phyloP scores from a whole-genome alignment of 2,888 invertebrate genomes.

The Lasioglossum morio region DNA sequence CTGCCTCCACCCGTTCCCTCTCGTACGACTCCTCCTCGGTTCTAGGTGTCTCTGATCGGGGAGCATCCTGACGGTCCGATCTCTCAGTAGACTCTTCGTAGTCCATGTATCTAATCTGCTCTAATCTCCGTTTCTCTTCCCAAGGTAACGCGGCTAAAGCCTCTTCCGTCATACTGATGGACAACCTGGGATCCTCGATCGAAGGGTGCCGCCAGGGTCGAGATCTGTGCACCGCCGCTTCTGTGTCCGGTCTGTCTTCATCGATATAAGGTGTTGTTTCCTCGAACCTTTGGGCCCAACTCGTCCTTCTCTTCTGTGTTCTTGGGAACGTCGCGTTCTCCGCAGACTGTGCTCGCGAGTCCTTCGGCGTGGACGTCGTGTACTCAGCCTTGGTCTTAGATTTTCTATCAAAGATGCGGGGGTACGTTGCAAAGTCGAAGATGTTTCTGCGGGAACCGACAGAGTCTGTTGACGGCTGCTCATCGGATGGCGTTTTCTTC shows the following conservation, averaged over 20 bases:
- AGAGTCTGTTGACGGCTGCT: constrained; percentile 85
- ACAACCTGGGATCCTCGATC: constrained; percentile 79
- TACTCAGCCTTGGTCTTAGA: constrained; percentile 80
- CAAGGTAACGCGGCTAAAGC: constrained; percentile 65
- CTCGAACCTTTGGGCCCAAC: constrained; percentile 83
- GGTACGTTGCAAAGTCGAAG: constrained; percentile 92
- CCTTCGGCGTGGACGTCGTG: constrained; percentile 86
- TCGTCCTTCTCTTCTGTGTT: constrained; percentile 85
- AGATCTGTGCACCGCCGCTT: constrained; percentile 72
- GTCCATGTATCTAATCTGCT: constrained; percentile 73
- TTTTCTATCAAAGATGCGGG: constrained; percentile 87
- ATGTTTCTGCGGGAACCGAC: constrained; percentile 86
- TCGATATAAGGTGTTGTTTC: constrained; percentile 74
- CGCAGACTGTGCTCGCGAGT: constrained; percentile 83
- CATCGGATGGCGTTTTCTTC: constrained; percentile 34
- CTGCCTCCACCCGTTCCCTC: constrained; percentile 64
- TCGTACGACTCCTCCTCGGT: constrained; percentile 70
- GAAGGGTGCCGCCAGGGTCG: constrained; percentile 82
- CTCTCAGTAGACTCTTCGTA: constrained; percentile 72
- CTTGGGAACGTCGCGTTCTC: constrained; percentile 89
- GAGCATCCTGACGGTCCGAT: constrained; percentile 51
- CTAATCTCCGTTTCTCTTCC: constrained; percentile 67
- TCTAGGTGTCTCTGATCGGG: constrained; percentile 48
- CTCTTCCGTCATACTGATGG: constrained; percentile 75
- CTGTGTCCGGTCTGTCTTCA: constrained; percentile 63